A percentile compares a stretch with the other conserved stretches of the same genome.
Conservation (phyloP, 2,888 invertebrate genomes). For the Drosophila recens region DNA sequence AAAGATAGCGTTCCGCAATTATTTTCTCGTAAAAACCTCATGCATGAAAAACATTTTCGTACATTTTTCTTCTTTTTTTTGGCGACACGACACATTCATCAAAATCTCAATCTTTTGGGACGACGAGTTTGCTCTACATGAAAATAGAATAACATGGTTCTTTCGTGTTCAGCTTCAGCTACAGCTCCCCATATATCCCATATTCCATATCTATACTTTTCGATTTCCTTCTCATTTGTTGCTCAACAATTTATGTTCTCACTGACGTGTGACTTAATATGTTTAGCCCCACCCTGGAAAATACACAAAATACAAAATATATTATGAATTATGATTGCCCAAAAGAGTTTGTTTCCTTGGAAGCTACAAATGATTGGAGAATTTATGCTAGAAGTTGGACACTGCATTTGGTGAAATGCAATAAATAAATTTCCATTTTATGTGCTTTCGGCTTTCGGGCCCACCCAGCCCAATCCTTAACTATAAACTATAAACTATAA, state of each 20-base stretch:
- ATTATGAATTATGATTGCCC: slow-evolving; percentile 74
- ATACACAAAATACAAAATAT: slow-evolving; percentile 2
- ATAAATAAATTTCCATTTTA: slow-evolving; percentile 74
- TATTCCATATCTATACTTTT: slow-evolving; percentile 21
- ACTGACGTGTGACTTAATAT: slow-evolving; percentile 76
- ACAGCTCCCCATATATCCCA: slow-evolving; percentile 22
- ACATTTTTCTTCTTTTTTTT: slow-evolving; percentile 74
- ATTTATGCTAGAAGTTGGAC: slow-evolving; percentile 49
- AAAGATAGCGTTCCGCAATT: slow-evolving; percentile 77
- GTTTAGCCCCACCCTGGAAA: slow-evolving; percentile 26
- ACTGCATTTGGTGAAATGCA: slow-evolving; percentile 47
- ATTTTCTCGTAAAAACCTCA: slow-evolving; percentile 79
- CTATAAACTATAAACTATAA: slow-evolving; percentile 25
- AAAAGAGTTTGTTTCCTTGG: slow-evolving; percentile 3
- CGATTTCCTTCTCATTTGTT: slow-evolving; percentile 46
- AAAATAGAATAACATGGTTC: slow-evolving; percentile 70
- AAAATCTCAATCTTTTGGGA: slow-evolving; percentile 67
- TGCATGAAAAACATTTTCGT: slow-evolving; percentile 78
- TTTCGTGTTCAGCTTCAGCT: slow-evolving; percentile 19
- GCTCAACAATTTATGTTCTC: slow-evolving; percentile 71
- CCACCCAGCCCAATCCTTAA: slow-evolving; percentile 54
- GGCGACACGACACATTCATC: slow-evolving; percentile 81
- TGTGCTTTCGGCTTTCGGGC: slow-evolving; percentile 27
- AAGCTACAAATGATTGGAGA: slow-evolving; percentile 50
- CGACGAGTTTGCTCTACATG: slow-evolving; percentile 44